Conservation (phyloP, 2,888 invertebrate species). For the Argyresthia albistria region DNA sequence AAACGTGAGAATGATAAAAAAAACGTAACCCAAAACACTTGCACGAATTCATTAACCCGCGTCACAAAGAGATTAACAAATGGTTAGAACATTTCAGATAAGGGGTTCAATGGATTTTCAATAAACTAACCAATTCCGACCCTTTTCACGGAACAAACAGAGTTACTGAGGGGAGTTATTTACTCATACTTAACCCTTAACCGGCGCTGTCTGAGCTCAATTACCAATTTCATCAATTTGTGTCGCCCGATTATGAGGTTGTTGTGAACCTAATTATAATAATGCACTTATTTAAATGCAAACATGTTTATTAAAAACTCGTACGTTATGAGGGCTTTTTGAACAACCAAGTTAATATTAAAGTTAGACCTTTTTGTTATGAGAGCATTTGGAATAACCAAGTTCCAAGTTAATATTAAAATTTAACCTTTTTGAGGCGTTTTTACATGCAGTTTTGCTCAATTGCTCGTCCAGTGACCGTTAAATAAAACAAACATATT, state of each 20-base stretch:
- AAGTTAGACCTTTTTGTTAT: no score
- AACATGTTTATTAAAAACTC: neutral
- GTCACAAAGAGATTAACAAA: constrained; percentile 27
- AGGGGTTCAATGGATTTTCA: constrained; percentile 18
- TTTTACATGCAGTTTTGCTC: no score
- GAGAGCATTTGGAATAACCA: neutral
- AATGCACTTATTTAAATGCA: neutral
- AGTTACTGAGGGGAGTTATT: constrained; percentile 34
- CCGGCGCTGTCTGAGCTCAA: constrained; percentile 21
- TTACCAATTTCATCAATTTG: constrained; percentile 44
- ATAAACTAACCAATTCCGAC: constrained; percentile 20
- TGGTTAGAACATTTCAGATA: constrained; percentile 11
- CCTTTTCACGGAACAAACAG: neutral
- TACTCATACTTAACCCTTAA: constrained; percentile 59
- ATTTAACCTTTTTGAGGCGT: no score
- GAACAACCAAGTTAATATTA: constrained; percentile 1
- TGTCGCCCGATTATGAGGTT: constrained; percentile 26
- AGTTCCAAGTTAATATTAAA: neutral
- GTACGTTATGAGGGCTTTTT: neutral
- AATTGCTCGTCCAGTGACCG: neutral
- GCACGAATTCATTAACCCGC: constrained; percentile 29
- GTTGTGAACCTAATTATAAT: constrained; percentile 16
- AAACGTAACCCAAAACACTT: constrained; percentile 1
- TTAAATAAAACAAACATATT: constrained; percentile 13
- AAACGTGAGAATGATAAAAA: constrained; percentile 37